Evolutionary conservation across 2,797 vertebrate species (phyloP), one percentile per base, ranked within the genome.

Genomic region (Gymnoscopelus microlampas): DNA sequence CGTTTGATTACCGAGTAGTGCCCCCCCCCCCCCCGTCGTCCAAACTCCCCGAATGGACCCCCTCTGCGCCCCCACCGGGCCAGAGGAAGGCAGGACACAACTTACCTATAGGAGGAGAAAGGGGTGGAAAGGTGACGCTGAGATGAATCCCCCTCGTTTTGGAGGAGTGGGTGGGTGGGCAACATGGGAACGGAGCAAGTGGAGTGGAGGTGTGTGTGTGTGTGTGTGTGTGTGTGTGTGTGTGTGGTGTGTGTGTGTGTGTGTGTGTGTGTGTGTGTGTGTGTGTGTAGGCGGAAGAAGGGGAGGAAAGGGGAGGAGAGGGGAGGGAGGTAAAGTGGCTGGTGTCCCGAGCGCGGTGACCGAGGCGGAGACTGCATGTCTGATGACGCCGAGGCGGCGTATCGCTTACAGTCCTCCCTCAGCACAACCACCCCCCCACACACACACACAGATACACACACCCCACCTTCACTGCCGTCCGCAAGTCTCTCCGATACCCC

Each of bases 281-380:
- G 39, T 10, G 39, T 9, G 19, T 35, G 39, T 61, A 56, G 55
- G 29, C 32, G 53, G 19, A 12, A 59, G 55, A 35, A 32, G 26
- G 26, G 66, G n/a, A 48, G 54, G 67, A 32, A 54, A 14, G 14
- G 11, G 47, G 19, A 23, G 24, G 32, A 15, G 39, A 32, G 59
- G 39, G 3, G 15, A 60, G 66, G 24, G 44, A n/a, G 14, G 60
- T 53, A 74, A 68, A 76, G 77, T 10, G 88, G 51, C 80, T 63
- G 75, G 68, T 78, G 78, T 80, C 85, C 66, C 0, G 1, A 87
- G 77, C 64, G 76, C 57, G 88, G 91, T 66, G 92, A 92, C 89
- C 85, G 89, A 70, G 5, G 3, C 74, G 88, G 88, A 93, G 91
- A 77, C 91, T 90, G 87, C 84, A 90, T 94, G 94, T 94, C 94